Conservation (phyloP, 2,888 invertebrate genomes). For the Mactromeris polynyma region DNA sequence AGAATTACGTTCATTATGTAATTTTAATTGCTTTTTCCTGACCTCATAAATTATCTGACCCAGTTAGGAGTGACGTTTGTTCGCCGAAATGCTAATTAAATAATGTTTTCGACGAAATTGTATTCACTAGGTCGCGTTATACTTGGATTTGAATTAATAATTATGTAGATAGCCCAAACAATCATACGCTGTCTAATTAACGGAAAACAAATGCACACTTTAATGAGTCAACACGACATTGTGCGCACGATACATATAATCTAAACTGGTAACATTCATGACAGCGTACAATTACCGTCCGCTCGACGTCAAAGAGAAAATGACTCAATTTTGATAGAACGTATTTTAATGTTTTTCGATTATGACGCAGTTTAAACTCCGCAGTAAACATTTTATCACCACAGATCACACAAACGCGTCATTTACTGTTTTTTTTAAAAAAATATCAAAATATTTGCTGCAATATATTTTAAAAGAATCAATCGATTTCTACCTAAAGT, state of each 20-base stretch:
- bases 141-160: conserved; percentile 1
- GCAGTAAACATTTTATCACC: too few species aligned
- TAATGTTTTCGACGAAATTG: not conserved
- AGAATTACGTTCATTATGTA: not conserved
- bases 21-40: not conserved
- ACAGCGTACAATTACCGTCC: not conserved
- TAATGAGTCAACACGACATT: not conserved
- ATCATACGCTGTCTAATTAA: not conserved
- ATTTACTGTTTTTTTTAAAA: too few species aligned
- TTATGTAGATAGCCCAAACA: not conserved
- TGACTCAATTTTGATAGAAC: not conserved
- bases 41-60: not conserved
- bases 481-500: too few species aligned
- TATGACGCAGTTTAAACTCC: not conserved
- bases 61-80: not conserved
- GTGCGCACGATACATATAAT: not conserved
- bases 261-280: not conserved
- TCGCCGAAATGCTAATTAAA: not conserved
- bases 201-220: not conserved
- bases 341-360: too few species aligned
- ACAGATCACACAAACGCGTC: too few species aligned
- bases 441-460: too few species aligned
- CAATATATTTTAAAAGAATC: too few species aligned
- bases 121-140: not conserved
- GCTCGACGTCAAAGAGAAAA: not conserved